Base-by-base conservation (phyloP, 2,888 invertebrate species). In the Aspidapion aeneum region DNA sequence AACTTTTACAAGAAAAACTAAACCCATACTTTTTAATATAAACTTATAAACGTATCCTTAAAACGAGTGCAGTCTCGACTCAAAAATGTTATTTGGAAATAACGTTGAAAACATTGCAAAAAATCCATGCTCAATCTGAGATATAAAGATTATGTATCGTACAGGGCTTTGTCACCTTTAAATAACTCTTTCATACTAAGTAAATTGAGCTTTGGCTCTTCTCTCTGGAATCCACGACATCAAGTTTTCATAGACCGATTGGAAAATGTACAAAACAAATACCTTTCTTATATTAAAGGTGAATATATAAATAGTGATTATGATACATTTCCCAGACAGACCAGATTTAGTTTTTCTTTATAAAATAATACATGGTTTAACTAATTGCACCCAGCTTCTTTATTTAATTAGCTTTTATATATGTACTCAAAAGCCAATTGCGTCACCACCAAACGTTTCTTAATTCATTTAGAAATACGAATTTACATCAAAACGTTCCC, bases 41-140 rank as follows among this genome's bases (percentile, higher is more conserved):
- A n/a, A n/a, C n/a, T n/a, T n/a, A n/a, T n/a, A n/a, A n/a, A n/a
- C n/a, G n/a, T n/a, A n/a, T n/a, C n/a, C n/a, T n/a, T n/a, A n/a
- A n/a, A n/a, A n/a, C n/a, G 35, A 7, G 35, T 35, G 35, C 3
- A 12, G 12, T 35, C 35, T 35, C 35, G 52, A 52, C 52, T 52
- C 52, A 9, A 52, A 52, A 52, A 9, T 52, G 17, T 7, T 52
- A 7, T 52, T 9, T 52, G 52, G n/a, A 5, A 19, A 52, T 5
- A 52, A 52, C n/a, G n/a, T 52, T 52, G 19, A 52, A 9, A 52
- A 52, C n/a, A 52, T 52, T 52, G 52, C n/a, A 52, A 52, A 17
- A 48, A 48, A 48, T n/a, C n/a, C 49, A 48, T 12, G 9, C 9
- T 48, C 49, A 48, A n/a, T n/a, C n/a, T n/a, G 49, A 9, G n/a